Evolutionary conservation across 2,888 invertebrate species (phyloP).

Genomic region (Nephrotoma flavescens): DNA sequence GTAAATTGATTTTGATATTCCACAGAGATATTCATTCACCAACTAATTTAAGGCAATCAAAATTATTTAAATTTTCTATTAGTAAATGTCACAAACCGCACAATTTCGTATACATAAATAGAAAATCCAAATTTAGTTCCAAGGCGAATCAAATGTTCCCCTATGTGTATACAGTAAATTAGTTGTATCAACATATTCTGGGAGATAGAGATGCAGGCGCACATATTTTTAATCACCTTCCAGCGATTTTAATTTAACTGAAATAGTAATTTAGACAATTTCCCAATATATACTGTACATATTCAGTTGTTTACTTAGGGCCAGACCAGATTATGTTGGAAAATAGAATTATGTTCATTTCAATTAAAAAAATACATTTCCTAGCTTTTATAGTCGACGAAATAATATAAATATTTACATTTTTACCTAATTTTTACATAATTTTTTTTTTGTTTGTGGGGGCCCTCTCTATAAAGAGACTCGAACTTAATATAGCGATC

Average conservation of each 20-base stretch:
- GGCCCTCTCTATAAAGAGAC: not conserved
- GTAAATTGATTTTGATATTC: not conserved
- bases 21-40: not conserved
- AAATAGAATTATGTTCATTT: not conserved
- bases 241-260: not conserved
- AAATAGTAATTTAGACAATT: not conserved
- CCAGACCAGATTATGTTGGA: not conserved
- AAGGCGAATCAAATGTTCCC: not conserved
- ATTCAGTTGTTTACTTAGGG: not conserved
- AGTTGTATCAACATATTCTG: not conserved
- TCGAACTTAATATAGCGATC: not conserved
- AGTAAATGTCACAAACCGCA: not conserved
- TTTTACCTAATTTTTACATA: not conserved
- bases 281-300: not conserved
- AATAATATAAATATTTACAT: not conserved
- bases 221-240: not conserved
- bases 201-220: not conserved
- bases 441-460: not conserved
- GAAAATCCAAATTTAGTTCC: not conserved
- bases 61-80: not conserved
- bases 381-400: not conserved
- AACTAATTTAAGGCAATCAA: not conserved
- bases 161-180: not conserved
- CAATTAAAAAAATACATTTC: not conserved
- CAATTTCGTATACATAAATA: not conserved